Base-by-base conservation (phyloP, 2,888 invertebrate genomes). In the Incurvaria masculella region DNA sequence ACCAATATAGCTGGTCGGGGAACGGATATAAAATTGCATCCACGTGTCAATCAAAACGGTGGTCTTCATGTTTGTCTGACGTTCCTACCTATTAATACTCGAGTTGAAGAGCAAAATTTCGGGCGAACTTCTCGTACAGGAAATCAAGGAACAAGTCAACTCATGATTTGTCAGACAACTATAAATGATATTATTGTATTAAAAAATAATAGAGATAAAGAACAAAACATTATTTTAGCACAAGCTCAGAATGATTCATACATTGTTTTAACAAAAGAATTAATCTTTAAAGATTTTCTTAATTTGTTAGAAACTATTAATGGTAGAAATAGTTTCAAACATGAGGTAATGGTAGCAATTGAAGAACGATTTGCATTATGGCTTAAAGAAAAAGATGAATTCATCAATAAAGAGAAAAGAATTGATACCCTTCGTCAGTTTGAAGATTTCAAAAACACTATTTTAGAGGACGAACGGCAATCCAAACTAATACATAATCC, bases 1-100 rank as follows among this genome's bases (percentile, higher is more conserved):
- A 52, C 52, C 10, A 52, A 52, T 38, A 52, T 52, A 14, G 52
- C 52, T n/a, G 52, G 52, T 5, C 27, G 52, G 38, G 52, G 52
- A n/a, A 51, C 52, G 10, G 52, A 52, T 42, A 46, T 52, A 41
- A 49, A 52, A 44, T 27, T 51, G 39, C 41, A 39, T 16, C 42
- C 49, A 39, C 11, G 21, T 2, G 44, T 50, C 14, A 50, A 52
- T 41, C 23, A 46, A 18, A 52, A 52, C 26, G 52, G 52, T 16
- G 52, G 52, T 10, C 43, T 52, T 38, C 52, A 52, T 26, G 51
- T 52, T 8, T 52, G 52, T 27, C 42, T 52, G 17, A 51, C 50
- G 21, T 52, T 51, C 40, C 41, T 52, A 18, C 52, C 52, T 1
- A 43, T 42, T 5, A 52, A 52, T 33, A 47, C 50, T 8, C 46